Base-by-base conservation (phyloP, 2,888 invertebrate genomes). In the Apamea crenata region DNA sequence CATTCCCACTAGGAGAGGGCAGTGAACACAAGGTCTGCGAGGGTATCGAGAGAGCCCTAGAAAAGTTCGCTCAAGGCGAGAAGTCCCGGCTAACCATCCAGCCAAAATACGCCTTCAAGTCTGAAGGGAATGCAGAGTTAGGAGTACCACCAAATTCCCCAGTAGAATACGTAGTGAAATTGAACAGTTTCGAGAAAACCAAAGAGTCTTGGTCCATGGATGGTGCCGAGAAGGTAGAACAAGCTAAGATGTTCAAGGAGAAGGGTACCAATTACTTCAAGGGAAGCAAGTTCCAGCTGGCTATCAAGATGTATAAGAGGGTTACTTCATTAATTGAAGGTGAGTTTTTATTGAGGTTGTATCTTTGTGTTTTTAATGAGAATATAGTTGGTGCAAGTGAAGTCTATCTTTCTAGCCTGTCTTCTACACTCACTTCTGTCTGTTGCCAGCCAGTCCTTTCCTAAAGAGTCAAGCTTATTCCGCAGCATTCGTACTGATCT, bases 181-280 rank as follows among this genome's bases (percentile, higher is more conserved):
- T 99, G 82, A 98, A 98, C 61, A 98, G 97, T 87, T 99, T 99
- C 93, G 99, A 99, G 94, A 94, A 98, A 97, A 97, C 97, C 0
- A 98, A 98, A 89, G 98, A 99, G 87, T 94, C 90, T 0, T 99
- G 99, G 99, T 97, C 98, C 67, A 97, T 99, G 97, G 98, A 98
- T 82, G 97, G 97, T 0, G 94, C 97, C 0, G 99, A 99, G 94
- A 98, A 98, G 93, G 89, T 99, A 12, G 98, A 98, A 79, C 98
- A 98, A 92, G 98, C 98, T 0, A 98, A 98, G 93, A 96, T 98
- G 25, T 98, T 98, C 85, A 99, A 99, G 95, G 98, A 98, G 83
- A 99, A 99, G 92, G 99, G 99, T 69, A 99, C 99, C 0, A 97
- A 97, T 71, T 99, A 99, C 93, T 99, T 99, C 92, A 99, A 99